These are phyloP conservation scores for Propithecus coquereli DNA, from an alignment of 2,113 vertebrate species.

Conservation along the genomic window DNA sequence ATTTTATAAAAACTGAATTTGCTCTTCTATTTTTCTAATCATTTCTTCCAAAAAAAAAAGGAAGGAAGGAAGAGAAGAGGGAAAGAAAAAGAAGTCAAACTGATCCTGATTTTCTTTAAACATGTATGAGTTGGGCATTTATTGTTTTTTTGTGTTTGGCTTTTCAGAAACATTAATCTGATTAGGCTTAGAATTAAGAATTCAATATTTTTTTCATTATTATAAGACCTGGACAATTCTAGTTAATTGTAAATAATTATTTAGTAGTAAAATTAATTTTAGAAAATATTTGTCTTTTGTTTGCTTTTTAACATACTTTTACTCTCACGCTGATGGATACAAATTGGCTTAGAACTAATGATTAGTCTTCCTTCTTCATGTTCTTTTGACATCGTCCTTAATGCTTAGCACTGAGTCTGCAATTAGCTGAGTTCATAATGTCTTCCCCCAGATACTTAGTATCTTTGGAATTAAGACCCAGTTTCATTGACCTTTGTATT, in stretches of 20 bases:
- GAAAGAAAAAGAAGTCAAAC: neutral
- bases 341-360: neutral
- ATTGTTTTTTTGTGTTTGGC: neutral
- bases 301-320: neutral
- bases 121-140: neutral
- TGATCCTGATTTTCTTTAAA: neutral
- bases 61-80: too few species aligned
- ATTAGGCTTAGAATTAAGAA: slow-evolving; percentile 31
- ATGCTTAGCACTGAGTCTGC: neutral
- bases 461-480: neutral
- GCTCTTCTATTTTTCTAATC: neutral
- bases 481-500: neutral
- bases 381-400: neutral
- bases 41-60: neutral
- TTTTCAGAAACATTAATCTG: slow-evolving; percentile 40
- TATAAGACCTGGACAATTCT: slow-evolving; percentile 7
- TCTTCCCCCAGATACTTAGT: neutral
- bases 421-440: neutral
- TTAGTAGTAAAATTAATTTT: neutral
- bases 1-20: slow-evolving; percentile 21
- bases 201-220: neutral
- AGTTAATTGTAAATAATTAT: neutral
- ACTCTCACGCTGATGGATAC: neutral
- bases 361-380: neutral
- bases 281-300: slow-evolving; percentile 1